These are phyloP conservation scores for Pipa parva DNA, from an alignment of 2,113 vertebrate genomes.

Conservation along the genomic window DNA sequence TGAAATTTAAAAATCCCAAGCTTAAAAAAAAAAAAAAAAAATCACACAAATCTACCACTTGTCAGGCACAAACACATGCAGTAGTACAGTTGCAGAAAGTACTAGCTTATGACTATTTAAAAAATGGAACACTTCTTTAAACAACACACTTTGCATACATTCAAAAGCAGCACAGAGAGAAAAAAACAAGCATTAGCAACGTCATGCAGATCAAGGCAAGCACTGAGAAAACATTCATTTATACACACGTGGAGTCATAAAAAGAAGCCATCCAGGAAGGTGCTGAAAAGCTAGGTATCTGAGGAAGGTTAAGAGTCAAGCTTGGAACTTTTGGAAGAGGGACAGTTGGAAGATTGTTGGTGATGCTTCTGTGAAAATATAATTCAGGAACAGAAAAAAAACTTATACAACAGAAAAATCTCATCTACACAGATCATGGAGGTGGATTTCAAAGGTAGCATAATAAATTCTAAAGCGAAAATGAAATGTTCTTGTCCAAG, in stretches of 20 bases:
- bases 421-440: too few species aligned
- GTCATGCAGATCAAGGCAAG: constrained; percentile 72
- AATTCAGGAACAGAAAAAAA: constrained; percentile 66
- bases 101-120: too few species aligned
- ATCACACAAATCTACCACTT: too few species aligned
- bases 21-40: too few species aligned
- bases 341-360: constrained; percentile 92
- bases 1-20: too few species aligned
- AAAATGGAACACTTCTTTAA: not conserved
- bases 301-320: constrained; percentile 89
- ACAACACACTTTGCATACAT: not conserved
- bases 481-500: too few species aligned
- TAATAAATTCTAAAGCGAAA: too few species aligned
- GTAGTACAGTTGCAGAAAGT: too few species aligned
- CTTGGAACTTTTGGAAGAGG: constrained; percentile 95
- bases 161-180: constrained; percentile 63
- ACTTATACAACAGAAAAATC: not conserved
- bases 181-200: constrained; percentile 52
- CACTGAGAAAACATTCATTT: constrained; percentile 62
- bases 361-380: constrained; percentile 85
- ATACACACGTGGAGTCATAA: constrained; percentile 95
- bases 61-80: too few species aligned
- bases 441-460: too few species aligned
- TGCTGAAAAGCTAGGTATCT: constrained; percentile 91
- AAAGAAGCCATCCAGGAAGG: constrained; percentile 92